These are phyloP conservation scores for Chrosomus eos DNA, from an alignment of 2,797 vertebrate species.

Conservation along the genomic window DNA sequence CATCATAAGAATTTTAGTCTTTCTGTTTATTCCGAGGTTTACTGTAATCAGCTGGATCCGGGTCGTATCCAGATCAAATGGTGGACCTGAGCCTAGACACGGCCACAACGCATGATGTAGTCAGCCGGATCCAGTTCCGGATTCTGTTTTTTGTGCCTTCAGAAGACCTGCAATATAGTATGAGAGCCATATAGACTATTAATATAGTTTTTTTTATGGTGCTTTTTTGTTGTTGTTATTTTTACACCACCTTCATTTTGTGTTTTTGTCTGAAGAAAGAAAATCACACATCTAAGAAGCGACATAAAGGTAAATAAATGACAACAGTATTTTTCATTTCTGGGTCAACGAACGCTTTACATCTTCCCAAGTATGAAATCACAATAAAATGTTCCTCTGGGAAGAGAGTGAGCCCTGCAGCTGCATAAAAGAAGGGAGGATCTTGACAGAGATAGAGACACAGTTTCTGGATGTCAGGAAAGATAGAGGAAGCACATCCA, in stretches of 20 bases:
- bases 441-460: constrained; percentile 25
- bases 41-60: too few species aligned
- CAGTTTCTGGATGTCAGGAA: constrained; percentile 33
- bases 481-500: constrained; percentile 23
- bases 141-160: not conserved
- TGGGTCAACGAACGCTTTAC: not conserved
- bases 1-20: too few species aligned
- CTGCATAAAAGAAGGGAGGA: constrained; percentile 20
- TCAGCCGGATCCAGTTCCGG: too few species aligned
- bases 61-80: too few species aligned
- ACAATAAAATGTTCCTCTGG: not conserved
- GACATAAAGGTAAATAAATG: not conserved
- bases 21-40: too few species aligned
- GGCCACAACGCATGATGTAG: too few species aligned
- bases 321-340: not conserved
- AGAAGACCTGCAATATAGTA: not conserved
- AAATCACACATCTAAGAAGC: not conserved
- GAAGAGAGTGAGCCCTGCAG: constrained; percentile 10
- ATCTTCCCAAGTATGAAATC: not conserved
- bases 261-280: not conserved
- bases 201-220: not conserved
- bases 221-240: not conserved
- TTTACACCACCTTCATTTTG: not conserved
- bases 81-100: too few species aligned
- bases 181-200: not conserved